These are phyloP conservation scores for Drosophila subsilvestris DNA, from an alignment of 2,888 invertebrate species.

Conservation along the genomic window DNA sequence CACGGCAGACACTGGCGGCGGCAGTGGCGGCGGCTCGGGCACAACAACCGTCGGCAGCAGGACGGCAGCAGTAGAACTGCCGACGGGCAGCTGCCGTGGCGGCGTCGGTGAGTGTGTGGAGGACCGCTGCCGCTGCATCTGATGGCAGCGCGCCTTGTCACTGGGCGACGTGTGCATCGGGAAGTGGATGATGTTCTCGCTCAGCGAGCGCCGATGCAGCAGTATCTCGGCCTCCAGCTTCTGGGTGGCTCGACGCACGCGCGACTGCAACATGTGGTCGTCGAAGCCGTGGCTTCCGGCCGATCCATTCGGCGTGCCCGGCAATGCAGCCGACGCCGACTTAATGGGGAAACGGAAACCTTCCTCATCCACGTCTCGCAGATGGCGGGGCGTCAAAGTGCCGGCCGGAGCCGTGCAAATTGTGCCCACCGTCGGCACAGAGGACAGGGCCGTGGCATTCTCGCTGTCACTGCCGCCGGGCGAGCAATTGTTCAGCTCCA, in stretches of 20 bases:
- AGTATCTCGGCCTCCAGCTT: slow-evolving; percentile 84
- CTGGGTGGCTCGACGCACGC: slow-evolving; percentile 82
- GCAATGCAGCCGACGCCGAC: slow-evolving; percentile 61
- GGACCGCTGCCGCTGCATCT: slow-evolving; percentile 85
- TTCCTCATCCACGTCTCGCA: slow-evolving; percentile 67
- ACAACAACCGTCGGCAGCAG: slow-evolving; percentile 41
- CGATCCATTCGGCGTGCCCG: slow-evolving; percentile 68
- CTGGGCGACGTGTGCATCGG: slow-evolving; percentile 88
- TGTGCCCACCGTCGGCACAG: slow-evolving; percentile 44
- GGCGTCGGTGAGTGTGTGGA: slow-evolving; percentile 82
- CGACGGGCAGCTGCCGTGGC: slow-evolving; percentile 70
- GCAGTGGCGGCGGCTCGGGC: slow-evolving; percentile 63
- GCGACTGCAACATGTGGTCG: slow-evolving; percentile 77
- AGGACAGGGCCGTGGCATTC: slow-evolving; percentile 53
- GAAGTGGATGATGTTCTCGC: slow-evolving; percentile 88
- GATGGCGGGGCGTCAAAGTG: slow-evolving; percentile 58
- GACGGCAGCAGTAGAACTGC: slow-evolving; percentile 32
- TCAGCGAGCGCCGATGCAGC: slow-evolving; percentile 89
- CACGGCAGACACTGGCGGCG: slow-evolving; percentile 83
- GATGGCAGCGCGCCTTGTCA: slow-evolving; percentile 90
- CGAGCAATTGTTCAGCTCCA: slow-evolving; percentile 80
- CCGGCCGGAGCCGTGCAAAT: slow-evolving; percentile 69
- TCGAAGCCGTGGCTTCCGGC: slow-evolving; percentile 78
- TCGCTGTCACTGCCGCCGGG: slow-evolving; percentile 82
- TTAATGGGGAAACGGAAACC: slow-evolving; percentile 74